Conservation (phyloP, 2,797 vertebrate species). For the Chaetodon trifasciatus region DNA sequence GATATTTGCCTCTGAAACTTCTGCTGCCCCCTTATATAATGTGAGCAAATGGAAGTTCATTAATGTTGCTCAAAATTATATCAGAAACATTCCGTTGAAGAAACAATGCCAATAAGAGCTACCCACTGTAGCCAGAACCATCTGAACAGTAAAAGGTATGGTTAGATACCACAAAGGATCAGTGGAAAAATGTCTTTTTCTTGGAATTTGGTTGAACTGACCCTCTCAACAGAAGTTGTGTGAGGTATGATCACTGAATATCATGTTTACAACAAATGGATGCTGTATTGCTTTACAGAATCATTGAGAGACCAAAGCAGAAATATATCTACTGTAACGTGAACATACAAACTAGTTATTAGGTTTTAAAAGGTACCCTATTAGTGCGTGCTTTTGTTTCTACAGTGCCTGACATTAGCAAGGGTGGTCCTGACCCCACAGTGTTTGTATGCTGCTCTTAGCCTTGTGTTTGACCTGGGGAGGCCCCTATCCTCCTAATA, state of each 20-base stretch:
- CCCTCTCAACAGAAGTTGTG: slow-evolving; percentile 20
- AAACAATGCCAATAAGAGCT: background rate
- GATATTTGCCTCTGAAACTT: background rate
- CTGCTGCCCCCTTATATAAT: background rate
- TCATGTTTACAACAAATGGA: background rate
- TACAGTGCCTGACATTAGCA: background rate
- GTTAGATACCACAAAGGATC: background rate
- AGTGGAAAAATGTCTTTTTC: background rate
- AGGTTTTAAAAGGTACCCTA: background rate
- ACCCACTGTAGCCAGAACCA: background rate
- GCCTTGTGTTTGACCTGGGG: slow-evolving; percentile 23
- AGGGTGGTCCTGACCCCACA: slow-evolving; percentile 43
- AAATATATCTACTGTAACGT: background rate
- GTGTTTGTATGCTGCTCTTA: slow-evolving; percentile 19
- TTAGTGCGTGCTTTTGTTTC: background rate
- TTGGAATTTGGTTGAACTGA: slow-evolving; percentile 26
- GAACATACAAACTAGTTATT: background rate
- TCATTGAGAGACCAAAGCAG: background rate
- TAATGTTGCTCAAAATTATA: background rate
- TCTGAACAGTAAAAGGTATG: background rate
- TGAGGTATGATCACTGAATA: background rate
- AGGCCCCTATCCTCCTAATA: slow-evolving; percentile 3
- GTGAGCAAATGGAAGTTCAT: background rate
- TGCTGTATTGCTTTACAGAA: background rate
- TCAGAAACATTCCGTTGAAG: too few species aligned